Conservation (phyloP, 1,140 invertebrate species). For the Matsumurasca onukii region DNA sequence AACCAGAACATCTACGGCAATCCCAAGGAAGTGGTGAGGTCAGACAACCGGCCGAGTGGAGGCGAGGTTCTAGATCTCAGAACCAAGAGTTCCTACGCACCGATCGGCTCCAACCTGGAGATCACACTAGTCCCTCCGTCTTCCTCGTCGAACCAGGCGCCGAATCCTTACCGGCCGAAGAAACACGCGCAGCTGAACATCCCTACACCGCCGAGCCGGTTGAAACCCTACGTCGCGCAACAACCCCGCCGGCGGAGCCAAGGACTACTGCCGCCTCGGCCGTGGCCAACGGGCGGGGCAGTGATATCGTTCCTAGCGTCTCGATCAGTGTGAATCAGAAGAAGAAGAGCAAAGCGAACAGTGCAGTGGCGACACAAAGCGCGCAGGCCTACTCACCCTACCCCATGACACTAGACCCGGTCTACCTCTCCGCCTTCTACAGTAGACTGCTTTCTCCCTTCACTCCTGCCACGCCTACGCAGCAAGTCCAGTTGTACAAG, state of each 20-base stretch:
- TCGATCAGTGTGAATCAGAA: slow-evolving; percentile 23
- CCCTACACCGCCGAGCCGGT: not conserved
- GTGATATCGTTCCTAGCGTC: slow-evolving; percentile 2
- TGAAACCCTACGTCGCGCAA: not conserved
- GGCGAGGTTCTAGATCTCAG: slow-evolving; percentile 46
- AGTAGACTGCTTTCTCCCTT: slow-evolving; percentile 49
- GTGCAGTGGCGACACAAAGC: slow-evolving; percentile 41
- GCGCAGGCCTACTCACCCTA: slow-evolving; percentile 5
- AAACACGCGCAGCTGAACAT: too few species aligned
- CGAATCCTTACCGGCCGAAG: too few species aligned
- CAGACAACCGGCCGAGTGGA: slow-evolving; percentile 44
- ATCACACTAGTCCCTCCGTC: slow-evolving; percentile 56
- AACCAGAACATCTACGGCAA: slow-evolving; percentile 68
- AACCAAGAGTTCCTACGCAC: slow-evolving; percentile 42
- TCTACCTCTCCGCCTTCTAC: slow-evolving; percentile 49
- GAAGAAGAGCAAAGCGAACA: slow-evolving; percentile 5
- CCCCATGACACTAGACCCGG: slow-evolving; percentile 46
- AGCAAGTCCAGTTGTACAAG: slow-evolving; percentile 51
- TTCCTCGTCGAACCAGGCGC: not conserved
- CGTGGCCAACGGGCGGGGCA: not conserved
- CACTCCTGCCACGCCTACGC: slow-evolving; percentile 42
- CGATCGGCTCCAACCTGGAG: slow-evolving; percentile 58
- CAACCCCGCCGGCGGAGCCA: too few species aligned
- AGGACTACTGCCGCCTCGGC: not conserved
- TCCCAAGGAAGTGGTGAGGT: slow-evolving; percentile 62